A percentile compares a stretch with the other conserved stretches of the same genome.
Evolutionary conservation across 2,113 vertebrate genomes (phyloP).

Genomic region (Falcunculus frontatus): DNA sequence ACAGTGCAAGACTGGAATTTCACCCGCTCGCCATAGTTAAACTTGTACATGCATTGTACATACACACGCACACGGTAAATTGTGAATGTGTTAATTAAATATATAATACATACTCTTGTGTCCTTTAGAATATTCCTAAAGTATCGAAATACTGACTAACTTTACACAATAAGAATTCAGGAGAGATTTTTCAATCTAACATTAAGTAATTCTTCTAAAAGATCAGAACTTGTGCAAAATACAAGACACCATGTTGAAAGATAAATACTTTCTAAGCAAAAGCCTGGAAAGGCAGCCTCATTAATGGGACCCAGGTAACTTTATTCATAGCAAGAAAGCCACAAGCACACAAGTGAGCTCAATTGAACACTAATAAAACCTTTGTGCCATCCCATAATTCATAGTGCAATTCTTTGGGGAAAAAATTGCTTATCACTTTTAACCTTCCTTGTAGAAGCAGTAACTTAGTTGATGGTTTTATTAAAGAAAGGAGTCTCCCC

Average conservation of each 20-base stretch:
- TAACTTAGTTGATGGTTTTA: conserved; percentile 37
- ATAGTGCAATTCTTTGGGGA: not conserved
- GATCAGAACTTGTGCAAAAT: not conserved
- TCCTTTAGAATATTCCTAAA: not conserved
- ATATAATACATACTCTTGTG: not conserved
- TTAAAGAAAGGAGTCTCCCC: conserved; percentile 36
- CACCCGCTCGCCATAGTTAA: accelerated
- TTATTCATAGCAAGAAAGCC: not conserved
- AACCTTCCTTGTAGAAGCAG: conserved; percentile 12
- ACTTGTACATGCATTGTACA: accelerated
- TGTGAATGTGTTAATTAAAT: not conserved
- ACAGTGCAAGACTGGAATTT: not conserved
- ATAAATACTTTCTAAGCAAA: not conserved
- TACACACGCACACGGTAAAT: accelerated
- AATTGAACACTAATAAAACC: not conserved
- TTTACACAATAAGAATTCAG: not conserved
- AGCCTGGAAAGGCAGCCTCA: not conserved
- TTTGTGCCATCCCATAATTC: not conserved
- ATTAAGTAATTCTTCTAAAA: not conserved
- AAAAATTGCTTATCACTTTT: not conserved
- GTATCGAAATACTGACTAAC: not conserved
- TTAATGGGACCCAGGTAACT: not conserved
- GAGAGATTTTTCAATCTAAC: not conserved
- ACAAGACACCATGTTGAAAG: not conserved
- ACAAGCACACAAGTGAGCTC: not conserved